Percentiles rank a stretch among this genome's conserved stretches.
These are phyloP conservation scores for Pontoporia blainvillei DNA, from an alignment of 2,113 vertebrate species.

Conservation along the genomic window DNA sequence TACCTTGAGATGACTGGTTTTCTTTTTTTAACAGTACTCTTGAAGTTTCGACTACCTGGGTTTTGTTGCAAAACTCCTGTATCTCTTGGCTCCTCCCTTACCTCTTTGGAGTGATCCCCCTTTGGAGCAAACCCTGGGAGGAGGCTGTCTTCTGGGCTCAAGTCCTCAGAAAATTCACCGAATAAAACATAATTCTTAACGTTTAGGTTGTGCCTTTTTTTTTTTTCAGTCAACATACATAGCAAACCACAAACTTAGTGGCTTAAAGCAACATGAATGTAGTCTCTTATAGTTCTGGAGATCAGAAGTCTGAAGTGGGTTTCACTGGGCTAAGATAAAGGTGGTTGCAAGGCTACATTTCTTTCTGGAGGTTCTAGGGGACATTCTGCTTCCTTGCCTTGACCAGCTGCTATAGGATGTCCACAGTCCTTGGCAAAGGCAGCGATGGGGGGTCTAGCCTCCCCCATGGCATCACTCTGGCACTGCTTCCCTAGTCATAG, in stretches of 20 bases:
- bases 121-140: neutral
- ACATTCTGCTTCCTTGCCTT: neutral
- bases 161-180: neutral
- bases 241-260: neutral
- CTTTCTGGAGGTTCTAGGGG: fast-evolving
- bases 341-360: fast-evolving
- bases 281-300: neutral
- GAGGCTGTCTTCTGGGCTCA: neutral
- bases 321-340: neutral
- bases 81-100: neutral
- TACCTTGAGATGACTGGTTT: neutral
- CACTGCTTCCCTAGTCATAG: fast-evolving
- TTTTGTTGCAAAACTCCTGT: neutral
- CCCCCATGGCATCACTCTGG: fast-evolving
- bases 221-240: neutral
- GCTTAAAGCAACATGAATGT: neutral
- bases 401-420: fast-evolving
- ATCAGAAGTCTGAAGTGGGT: neutral
- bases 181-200: neutral
- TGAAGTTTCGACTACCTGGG: neutral
- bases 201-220: neutral
- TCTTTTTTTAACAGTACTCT: neutral
- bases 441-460: fast-evolving
- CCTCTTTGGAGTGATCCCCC: neutral
- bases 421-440: neutral